A percentile compares a stretch with the other conserved stretches of the same genome.
phyloP scores from a whole-genome alignment of 2,888 invertebrate genomes.

The Altica lythri region DNA sequence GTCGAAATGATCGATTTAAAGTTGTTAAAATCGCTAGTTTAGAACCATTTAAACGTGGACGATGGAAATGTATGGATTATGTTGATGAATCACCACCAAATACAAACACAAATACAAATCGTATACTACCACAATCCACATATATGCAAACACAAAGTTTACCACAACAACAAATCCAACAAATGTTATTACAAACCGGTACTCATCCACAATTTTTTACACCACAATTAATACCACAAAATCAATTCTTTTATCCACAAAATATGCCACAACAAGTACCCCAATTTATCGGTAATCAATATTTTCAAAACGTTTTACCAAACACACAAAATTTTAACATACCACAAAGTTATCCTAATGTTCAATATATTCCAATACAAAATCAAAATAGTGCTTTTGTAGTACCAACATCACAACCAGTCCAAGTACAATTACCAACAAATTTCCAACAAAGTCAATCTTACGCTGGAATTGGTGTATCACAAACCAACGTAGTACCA shows the following conservation, averaged over 20 bases:
- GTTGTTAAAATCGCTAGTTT: slow-evolving; percentile 80
- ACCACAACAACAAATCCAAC: slow-evolving; percentile 58
- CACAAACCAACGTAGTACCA: slow-evolving; percentile 45
- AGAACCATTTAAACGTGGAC: slow-evolving; percentile 74
- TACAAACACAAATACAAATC: slow-evolving; percentile 37
- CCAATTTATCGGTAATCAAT: slow-evolving; percentile 51
- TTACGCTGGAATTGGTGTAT: slow-evolving; percentile 51
- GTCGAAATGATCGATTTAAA: slow-evolving; percentile 69
- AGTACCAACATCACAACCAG: slow-evolving; percentile 53
- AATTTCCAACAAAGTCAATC: slow-evolving; percentile 56
- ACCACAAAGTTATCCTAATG: slow-evolving; percentile 49
- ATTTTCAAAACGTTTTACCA: slow-evolving; percentile 49
- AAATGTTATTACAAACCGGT: slow-evolving; percentile 56
- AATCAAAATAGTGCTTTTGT: slow-evolving; percentile 55
- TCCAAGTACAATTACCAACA: slow-evolving; percentile 47
- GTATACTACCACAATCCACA: slow-evolving; percentile 49
- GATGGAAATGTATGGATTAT: slow-evolving; percentile 81
- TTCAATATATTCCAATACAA: slow-evolving; percentile 55
- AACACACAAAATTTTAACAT: slow-evolving; percentile 45
- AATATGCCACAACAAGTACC: slow-evolving; percentile 51
- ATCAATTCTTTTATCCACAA: slow-evolving; percentile 30
- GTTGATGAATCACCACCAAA: slow-evolving; percentile 65
- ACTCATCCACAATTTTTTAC: slow-evolving; percentile 47
- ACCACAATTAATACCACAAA: slow-evolving; percentile 45
- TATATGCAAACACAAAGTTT: slow-evolving; percentile 57